A percentile compares a stretch with the other conserved stretches of the same genome.
These are phyloP conservation scores for Leguminivora glycinivorella DNA, from an alignment of 1,140 invertebrate species.

Conservation along the genomic window DNA sequence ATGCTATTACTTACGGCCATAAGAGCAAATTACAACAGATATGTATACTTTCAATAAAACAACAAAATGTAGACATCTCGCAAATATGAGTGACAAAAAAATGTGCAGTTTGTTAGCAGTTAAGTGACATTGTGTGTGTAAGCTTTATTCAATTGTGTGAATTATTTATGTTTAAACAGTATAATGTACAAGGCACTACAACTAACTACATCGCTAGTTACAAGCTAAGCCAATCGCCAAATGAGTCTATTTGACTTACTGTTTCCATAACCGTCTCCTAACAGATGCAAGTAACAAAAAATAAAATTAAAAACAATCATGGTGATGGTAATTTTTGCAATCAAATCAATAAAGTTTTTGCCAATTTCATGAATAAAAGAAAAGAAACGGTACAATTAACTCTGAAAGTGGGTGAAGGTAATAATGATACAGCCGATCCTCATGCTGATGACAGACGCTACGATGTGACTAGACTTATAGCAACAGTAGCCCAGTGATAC, in stretches of 20 bases:
- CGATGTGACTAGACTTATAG: conserved; percentile 26
- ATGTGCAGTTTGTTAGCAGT: conserved; percentile 17
- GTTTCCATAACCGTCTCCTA: conserved; percentile 79
- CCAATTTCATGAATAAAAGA: conserved; percentile 37
- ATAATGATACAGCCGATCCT: conserved; percentile 34
- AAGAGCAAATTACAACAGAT: conserved; percentile 25
- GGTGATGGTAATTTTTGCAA: conserved; percentile 54
- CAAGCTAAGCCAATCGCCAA: conserved; percentile 73
- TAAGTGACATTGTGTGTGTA: conserved; percentile 35
- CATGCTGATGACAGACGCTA: conserved; percentile 32
- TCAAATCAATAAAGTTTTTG: conserved; percentile 37
- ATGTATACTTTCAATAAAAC: conserved; percentile 14
- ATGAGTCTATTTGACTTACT: conserved; percentile 73
- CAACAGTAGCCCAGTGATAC: conserved; percentile 5
- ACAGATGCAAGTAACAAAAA: conserved; percentile 77
- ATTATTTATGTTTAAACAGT: conserved; percentile 22
- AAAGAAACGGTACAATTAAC: conserved; percentile 35
- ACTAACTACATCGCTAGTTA: conserved; percentile 62
- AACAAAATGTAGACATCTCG: conserved; percentile 10
- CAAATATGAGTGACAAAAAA: not conserved
- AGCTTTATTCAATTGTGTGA: conserved; percentile 32
- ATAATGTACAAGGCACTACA: conserved; percentile 40
- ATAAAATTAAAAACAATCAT: conserved; percentile 70
- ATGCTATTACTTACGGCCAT: not conserved
- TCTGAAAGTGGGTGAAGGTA: conserved; percentile 33